Evolutionary conservation across 1,140 invertebrate genomes (phyloP), one percentile per base, ranked within the genome.

Genomic region (Pseudachorutes palmiensis): DNA sequence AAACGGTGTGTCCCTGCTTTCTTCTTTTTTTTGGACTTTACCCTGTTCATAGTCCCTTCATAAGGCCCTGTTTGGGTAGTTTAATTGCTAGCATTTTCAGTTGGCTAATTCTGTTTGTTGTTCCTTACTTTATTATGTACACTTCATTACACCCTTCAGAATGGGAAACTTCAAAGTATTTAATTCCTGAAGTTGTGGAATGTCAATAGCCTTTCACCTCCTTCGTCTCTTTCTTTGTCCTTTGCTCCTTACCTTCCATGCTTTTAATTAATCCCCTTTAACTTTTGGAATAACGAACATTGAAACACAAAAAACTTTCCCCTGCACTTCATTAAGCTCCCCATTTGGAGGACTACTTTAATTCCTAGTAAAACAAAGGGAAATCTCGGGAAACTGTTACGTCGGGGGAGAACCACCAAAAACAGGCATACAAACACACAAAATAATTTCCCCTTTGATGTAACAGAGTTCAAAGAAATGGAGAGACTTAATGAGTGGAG

Each of bases 71-170:
- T n/a, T n/a, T n/a, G n/a, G n/a, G n/a, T n/a, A n/a, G n/a, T n/a
- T 55, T 55, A 55, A 55, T 55, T 55, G 12, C 51, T 55, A 55
- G 24, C 51, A 55, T 55, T 55, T 55, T 22, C 19, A 9, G 9
- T 55, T 26, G 12, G 12, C 51, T 55, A 55, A 55, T 55, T 55
- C 51, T 55, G 51, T 55, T 55, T 55, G 51, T 55, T 55, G 51
- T 26, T 55, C 5, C 51, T 55, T 14, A 55, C 51, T 19, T 55
- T 55, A 55, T 55, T 55, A 55, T 55, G 51, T 55, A 55, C 51
- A 55, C 51, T 55, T 55, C 51, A 24, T 55, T 55, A 14, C 9
- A 22, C 51, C 51, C 24, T 22, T 24, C 24, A 5, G 9, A 26
- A 55, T 14, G 14, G 24, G 24, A 55, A 55, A 24, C 51, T 55